phyloP scores from a whole-genome alignment of 2,113 vertebrate species.

The Acrocephalus arundinaceus region DNA sequence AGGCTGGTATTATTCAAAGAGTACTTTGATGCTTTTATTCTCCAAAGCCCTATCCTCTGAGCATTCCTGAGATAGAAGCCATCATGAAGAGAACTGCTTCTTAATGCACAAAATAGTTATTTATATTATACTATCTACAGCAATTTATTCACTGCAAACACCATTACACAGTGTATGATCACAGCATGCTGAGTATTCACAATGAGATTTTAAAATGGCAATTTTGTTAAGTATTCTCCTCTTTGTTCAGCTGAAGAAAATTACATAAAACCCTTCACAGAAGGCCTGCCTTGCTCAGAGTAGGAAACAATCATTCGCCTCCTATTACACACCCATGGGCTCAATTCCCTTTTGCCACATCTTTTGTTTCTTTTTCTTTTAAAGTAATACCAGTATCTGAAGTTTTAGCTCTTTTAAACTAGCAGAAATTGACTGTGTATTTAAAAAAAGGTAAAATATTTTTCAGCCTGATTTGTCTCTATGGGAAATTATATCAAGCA shows the following conservation, averaged over 20 bases:
- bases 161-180: slow-evolving; percentile 63
- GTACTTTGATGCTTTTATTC: slow-evolving; percentile 15
- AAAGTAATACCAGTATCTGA: not conserved
- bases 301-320: slow-evolving; percentile 1
- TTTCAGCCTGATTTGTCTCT: not conserved
- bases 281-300: slow-evolving; percentile 20
- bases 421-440: not conserved
- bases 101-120: slow-evolving; percentile 55
- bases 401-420: not conserved
- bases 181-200: slow-evolving; percentile 51
- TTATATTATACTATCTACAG: slow-evolving; percentile 64
- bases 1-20: slow-evolving; percentile 33
- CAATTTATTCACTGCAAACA: slow-evolving; percentile 64
- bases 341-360: not conserved
- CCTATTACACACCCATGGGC: not conserved
- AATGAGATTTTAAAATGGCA: slow-evolving; percentile 59
- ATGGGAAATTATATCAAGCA: not conserved
- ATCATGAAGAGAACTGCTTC: slow-evolving; percentile 12
- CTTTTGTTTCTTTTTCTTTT: slow-evolving; percentile 4
- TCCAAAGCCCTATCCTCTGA: slow-evolving; percentile 5
- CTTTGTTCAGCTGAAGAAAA: slow-evolving; percentile 54
- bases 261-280: slow-evolving; percentile 47
- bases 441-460: slow-evolving; percentile 2
- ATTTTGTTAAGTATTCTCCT: slow-evolving; percentile 61
- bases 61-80: slow-evolving; percentile 6